Evolutionary conservation across 1,140 invertebrate genomes (phyloP).

Genomic region (Polypedilum vanderplanki): DNA sequence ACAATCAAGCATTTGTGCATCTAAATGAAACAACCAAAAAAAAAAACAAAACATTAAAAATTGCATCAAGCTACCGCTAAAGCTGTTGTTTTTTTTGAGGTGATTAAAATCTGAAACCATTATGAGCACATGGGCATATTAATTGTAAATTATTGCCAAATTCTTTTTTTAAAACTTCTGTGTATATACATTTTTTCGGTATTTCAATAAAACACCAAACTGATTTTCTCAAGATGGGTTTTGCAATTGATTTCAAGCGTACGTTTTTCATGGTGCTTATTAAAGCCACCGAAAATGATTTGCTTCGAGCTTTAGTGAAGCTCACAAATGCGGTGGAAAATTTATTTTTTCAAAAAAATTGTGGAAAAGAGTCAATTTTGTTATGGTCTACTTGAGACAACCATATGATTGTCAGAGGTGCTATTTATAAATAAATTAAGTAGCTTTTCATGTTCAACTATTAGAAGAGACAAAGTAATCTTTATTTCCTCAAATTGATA

Average conservation of each 20-base stretch:
- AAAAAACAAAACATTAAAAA: neutral
- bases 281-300: conserved; percentile 1
- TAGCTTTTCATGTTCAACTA: too few species aligned
- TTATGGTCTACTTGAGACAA: conserved; percentile 1
- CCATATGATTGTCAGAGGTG: too few species aligned
- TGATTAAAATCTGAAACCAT: conserved; percentile 6
- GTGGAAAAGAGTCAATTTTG: neutral
- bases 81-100: neutral
- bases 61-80: neutral
- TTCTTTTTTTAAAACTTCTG: neutral
- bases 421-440: too few species aligned
- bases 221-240: conserved; percentile 9
- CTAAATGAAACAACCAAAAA: neutral
- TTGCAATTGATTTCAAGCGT: neutral
- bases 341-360: neutral
- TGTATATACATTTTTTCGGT: conserved; percentile 1
- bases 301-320: conserved; percentile 1
- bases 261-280: conserved; percentile 11
- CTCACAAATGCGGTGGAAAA: conserved; percentile 17
- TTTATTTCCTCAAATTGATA: neutral
- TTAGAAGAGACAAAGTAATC: neutral
- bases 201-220: neutral
- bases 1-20: neutral
- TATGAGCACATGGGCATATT: conserved; percentile 5
- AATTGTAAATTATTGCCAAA: conserved; percentile 6